phyloP scores from a whole-genome alignment of 2,113 vertebrate species.

The Phrynocephalus versicolor region DNA sequence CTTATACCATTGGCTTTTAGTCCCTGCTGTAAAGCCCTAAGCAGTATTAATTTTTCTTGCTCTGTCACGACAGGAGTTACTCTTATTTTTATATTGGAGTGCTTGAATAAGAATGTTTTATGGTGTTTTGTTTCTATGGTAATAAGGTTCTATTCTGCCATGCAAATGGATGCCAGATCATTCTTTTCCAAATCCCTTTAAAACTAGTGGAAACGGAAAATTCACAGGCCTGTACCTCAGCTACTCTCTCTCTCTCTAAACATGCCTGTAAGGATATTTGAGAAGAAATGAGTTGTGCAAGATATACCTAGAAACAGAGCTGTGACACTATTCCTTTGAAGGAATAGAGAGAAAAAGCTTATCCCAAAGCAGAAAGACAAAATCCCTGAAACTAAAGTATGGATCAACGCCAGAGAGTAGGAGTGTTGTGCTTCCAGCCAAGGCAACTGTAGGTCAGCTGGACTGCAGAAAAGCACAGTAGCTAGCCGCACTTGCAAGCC shows the following conservation, averaged over 20 bases:
- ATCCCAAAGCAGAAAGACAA: constrained; percentile 2
- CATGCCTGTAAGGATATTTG: constrained; percentile 27
- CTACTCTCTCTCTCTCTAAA: constrained; percentile 19
- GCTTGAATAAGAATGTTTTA: constrained; percentile 10
- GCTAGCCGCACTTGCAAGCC: constrained; percentile 13
- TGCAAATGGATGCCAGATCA: fast-evolving
- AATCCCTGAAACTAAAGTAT: constrained; percentile 28
- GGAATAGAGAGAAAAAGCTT: background rate
- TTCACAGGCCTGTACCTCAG: constrained; percentile 8
- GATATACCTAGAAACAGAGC: constrained; percentile 19
- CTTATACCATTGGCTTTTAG: constrained; percentile 51
- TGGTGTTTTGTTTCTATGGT: constrained; percentile 35
- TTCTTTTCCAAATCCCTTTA: background rate
- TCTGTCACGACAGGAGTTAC: constrained; percentile 35
- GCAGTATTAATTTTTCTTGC: constrained; percentile 48
- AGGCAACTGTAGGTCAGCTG: background rate
- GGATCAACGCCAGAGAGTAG: background rate
- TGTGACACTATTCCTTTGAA: constrained; percentile 8
- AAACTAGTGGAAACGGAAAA: background rate
- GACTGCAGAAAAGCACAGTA: constrained; percentile 16
- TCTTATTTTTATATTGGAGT: constrained; percentile 20
- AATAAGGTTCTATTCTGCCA: fast-evolving
- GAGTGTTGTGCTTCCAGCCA: constrained; percentile 12
- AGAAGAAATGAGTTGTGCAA: constrained; percentile 38
- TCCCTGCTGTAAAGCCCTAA: constrained; percentile 53